Percentiles rank a stretch among this genome's conserved stretches.
Conservation (phyloP, 53 echinoderm and acorn worm species). For the Echinometra lucunter region DNA sequence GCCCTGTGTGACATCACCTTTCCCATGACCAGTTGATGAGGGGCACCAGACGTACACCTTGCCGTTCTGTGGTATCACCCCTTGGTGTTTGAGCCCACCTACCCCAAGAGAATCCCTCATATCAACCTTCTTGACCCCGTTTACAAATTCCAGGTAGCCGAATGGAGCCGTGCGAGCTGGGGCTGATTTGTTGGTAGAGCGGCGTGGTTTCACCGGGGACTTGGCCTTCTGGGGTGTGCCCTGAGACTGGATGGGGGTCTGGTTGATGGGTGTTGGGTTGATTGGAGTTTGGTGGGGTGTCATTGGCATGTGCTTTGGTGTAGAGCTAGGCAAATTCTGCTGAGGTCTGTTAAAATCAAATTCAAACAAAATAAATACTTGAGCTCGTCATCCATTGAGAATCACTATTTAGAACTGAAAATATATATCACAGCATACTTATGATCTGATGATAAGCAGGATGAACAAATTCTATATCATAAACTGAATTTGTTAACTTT, state of each 20-base stretch:
- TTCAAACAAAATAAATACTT: neutral
- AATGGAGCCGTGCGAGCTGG: constrained; percentile 11
- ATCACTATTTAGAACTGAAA: neutral
- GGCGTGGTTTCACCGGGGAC: neutral
- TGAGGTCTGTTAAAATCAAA: constrained; percentile 30
- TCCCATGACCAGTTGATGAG: neutral
- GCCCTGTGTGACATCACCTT: neutral
- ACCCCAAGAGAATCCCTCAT: constrained; percentile 74
- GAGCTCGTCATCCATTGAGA: neutral
- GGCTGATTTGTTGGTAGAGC: constrained; percentile 46
- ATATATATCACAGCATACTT: too few relatives aligned
- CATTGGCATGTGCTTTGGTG: constrained; percentile 17
- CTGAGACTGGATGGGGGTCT: constrained; percentile 17
- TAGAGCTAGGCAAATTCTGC: neutral
- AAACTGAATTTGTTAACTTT: too few relatives aligned
- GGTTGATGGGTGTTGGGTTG: constrained; percentile 26
- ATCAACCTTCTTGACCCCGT: constrained; percentile 70
- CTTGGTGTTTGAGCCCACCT: constrained; percentile 72
- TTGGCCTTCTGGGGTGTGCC: constrained; percentile 46
- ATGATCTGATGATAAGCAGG: too few relatives aligned
- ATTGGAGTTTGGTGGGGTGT: constrained; percentile 54
- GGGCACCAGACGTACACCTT: constrained; percentile 86
- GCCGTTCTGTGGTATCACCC: constrained; percentile 60
- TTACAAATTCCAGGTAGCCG: neutral
- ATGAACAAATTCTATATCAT: neutral